These are phyloP conservation scores for Narcine bancroftii DNA, from an alignment of 2,113 vertebrate species.

Conservation along the genomic window DNA sequence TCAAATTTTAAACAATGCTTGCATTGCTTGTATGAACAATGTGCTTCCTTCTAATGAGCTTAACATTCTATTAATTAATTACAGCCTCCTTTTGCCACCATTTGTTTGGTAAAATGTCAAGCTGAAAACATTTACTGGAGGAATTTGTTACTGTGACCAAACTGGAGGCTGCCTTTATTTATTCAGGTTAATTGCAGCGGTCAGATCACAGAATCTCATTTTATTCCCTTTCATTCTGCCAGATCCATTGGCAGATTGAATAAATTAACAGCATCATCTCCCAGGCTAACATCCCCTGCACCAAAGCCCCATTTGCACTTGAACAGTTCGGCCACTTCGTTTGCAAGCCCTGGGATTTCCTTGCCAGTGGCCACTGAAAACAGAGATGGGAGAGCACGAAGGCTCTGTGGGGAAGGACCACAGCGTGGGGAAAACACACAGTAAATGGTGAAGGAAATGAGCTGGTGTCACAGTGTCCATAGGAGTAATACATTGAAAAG, in stretches of 20 bases:
- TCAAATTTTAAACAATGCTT: background rate
- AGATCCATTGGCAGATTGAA: background rate
- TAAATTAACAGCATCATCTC: too few species aligned
- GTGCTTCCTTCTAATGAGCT: background rate
- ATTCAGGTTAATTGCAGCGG: background rate
- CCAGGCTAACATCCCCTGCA: too few species aligned
- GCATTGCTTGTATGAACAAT: background rate
- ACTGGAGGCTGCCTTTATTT: background rate
- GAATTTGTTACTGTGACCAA: background rate
- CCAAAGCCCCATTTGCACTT: too few species aligned
- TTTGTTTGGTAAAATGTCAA: background rate
- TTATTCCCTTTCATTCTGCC: background rate
- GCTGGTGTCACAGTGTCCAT: too few species aligned
- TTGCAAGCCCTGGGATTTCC: too few species aligned
- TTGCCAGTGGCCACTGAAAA: too few species aligned
- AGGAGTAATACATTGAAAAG: too few species aligned
- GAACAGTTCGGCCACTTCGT: too few species aligned
- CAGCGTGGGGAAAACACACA: too few species aligned
- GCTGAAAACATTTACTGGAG: background rate
- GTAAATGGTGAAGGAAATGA: too few species aligned
- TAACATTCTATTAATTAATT: background rate
- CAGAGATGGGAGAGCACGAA: too few species aligned
- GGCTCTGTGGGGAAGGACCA: too few species aligned
- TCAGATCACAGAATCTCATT: background rate
- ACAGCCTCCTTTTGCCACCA: background rate